These are phyloP conservation scores for Micrasema minimum DNA, from an alignment of 1,140 invertebrate genomes.

Conservation along the genomic window DNA sequence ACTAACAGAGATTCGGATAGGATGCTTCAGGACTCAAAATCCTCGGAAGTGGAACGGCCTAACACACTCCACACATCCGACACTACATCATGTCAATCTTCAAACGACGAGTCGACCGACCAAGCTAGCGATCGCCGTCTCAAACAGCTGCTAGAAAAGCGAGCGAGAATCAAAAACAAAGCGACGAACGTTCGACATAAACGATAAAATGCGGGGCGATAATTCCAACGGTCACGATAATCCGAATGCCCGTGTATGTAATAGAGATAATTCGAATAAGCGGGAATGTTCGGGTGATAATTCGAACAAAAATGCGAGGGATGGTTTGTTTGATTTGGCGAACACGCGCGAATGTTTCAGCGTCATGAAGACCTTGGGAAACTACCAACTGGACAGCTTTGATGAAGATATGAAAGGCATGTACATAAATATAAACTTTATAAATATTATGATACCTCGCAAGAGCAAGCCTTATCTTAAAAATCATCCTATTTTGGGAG, in stretches of 20 bases:
- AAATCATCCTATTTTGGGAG: no score
- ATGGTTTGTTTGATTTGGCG: background rate
- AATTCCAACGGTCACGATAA: no score
- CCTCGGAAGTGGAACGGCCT: background rate
- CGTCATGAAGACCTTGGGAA: slow-evolving; percentile 12
- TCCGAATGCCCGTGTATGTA: no score
- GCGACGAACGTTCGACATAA: background rate
- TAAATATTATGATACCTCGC: no score
- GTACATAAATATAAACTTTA: no score
- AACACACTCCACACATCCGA: background rate
- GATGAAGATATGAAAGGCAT: slow-evolving; percentile 22
- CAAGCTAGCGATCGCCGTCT: background rate
- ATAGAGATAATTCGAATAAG: no score
- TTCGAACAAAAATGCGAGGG: background rate
- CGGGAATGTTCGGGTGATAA: background rate
- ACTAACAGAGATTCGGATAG: slow-evolving; percentile 1
- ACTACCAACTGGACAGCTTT: slow-evolving; percentile 8
- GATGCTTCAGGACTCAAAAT: background rate
- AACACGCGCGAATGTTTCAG: slow-evolving; percentile 2
- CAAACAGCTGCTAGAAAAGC: background rate
- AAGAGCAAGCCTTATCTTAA: no score
- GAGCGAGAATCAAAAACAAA: slow-evolving; percentile 16
- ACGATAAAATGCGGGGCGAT: background rate
- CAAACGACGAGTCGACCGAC: no score
- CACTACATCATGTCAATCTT: background rate